A percentile compares a stretch with the other conserved stretches of the same genome.
These are phyloP conservation scores for Dissostichus mawsoni DNA, from an alignment of 2,113 vertebrate genomes.

Conservation along the genomic window DNA sequence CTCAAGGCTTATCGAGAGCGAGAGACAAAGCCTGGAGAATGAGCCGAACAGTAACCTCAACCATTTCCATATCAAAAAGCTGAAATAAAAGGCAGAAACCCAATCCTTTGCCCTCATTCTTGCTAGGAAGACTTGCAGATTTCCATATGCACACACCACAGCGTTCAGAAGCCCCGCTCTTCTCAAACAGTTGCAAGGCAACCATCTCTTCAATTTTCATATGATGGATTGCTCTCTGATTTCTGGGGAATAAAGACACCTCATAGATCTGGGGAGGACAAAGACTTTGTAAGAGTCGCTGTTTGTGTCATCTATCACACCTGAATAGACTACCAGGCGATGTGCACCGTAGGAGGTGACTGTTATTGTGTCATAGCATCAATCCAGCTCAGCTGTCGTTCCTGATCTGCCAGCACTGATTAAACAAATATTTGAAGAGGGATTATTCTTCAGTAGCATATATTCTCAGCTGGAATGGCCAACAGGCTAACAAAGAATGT, in stretches of 20 bases:
- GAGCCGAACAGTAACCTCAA: slow-evolving; percentile 54
- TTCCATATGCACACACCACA: slow-evolving; percentile 50
- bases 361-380: slow-evolving; percentile 37
- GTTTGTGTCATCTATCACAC: slow-evolving; percentile 51
- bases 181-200: slow-evolving; percentile 57
- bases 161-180: slow-evolving; percentile 44
- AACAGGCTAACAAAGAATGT: slow-evolving; percentile 25
- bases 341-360: slow-evolving; percentile 26
- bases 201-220: slow-evolving; percentile 50
- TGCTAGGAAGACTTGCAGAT: slow-evolving; percentile 37
- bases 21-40: slow-evolving; percentile 66
- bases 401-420: slow-evolving; percentile 41
- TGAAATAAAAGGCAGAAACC: slow-evolving; percentile 59
- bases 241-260: slow-evolving; percentile 56
- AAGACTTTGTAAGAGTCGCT: slow-evolving; percentile 32
- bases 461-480: slow-evolving; percentile 27
- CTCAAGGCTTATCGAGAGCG: slow-evolving; percentile 54
- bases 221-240: slow-evolving; percentile 60
- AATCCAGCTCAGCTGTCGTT: slow-evolving; percentile 27
- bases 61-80: slow-evolving; percentile 70
- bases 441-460: slow-evolving; percentile 11
- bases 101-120: slow-evolving; percentile 66
- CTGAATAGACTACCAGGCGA: slow-evolving; percentile 44
- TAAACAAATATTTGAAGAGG: slow-evolving; percentile 49
- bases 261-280: slow-evolving; percentile 53